Conservation (phyloP, 2,113 vertebrate genomes). For the Dolichallabes microphthalmus region DNA sequence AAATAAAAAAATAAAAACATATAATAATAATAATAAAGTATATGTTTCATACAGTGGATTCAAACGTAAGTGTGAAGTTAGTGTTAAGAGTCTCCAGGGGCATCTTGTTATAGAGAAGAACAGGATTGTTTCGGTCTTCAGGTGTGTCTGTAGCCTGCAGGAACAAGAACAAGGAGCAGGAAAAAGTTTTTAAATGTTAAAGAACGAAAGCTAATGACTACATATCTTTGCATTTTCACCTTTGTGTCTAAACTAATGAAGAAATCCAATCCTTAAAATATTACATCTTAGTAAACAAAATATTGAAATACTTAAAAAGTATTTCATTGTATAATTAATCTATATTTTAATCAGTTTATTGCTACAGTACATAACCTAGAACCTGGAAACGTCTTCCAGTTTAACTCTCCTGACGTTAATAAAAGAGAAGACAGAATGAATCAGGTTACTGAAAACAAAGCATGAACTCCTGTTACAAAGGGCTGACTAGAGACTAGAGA, state of each 20-base stretch:
- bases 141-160: constrained; percentile 83
- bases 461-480: not conserved
- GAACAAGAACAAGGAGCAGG: constrained; percentile 42
- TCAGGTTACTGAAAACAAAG: not conserved
- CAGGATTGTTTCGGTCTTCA: constrained; percentile 89
- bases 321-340: no score
- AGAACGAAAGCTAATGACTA: not conserved
- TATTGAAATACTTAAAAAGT: no score
- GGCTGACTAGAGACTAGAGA: not conserved
- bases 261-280: not conserved
- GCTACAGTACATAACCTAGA: not conserved
- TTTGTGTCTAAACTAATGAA: not conserved
- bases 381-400: no score
- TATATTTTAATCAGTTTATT: no score
- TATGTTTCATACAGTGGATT: constrained; percentile 69
- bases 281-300: no score
- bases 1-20: no score
- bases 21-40: not conserved
- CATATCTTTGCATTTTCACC: constrained; percentile 15
- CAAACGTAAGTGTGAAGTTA: constrained; percentile 83
- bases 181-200: not conserved
- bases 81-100: constrained; percentile 76
- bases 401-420: no score
- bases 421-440: no score
- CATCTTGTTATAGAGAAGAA: constrained; percentile 92